Base-by-base conservation (phyloP, 2,113 vertebrate genomes). In the Gambusia affinis region DNA sequence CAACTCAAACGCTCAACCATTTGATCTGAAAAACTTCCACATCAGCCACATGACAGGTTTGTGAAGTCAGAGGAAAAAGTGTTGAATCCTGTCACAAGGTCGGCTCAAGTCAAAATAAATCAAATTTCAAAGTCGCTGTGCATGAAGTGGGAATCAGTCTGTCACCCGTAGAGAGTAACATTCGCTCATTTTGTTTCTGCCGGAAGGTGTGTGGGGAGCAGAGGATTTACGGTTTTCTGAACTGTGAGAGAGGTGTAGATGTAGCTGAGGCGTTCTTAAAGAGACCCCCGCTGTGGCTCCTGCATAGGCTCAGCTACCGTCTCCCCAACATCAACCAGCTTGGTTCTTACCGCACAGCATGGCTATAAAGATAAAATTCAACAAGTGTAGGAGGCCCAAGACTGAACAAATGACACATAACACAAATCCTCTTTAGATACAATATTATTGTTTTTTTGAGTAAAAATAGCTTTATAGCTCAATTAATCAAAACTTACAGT, bases 271-370 rank as follows among this genome's bases (percentile, higher is more conserved):
- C 30, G 24, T 67, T 71, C 81, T 86, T 90, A 85, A 86, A 89
- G 80, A 79, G 66, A 67, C 82, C 67, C 89, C 91, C 6, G 57
- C 86, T 87, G 88, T 76, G 88, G 71, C 51, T 67, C 86, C 85
- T 77, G 83, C 85, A 68, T 85, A 80, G 76, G 33, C 83, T 87
- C 69, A 47, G 71, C 68, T 72, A 73, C 81, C 33, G 80, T 87
- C 81, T 85, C 72, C 80, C 61, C 65, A 80, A 89, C 80, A 83
- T 88, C 85, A 82, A 66, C 85, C 65, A 70, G 80, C 78, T 64
- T 35, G 78, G 63, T 82, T 85, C 87, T 75, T 81, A 68, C 33
- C 67, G 80, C 71, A 19, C 85, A 79, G 83, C 83, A 24, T 8
- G 62, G 42, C 65, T 85, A 81, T 81, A 79, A 81, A 87, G 85